Base-by-base conservation (phyloP, 1,140 invertebrate species). In the Rhysida immarginata region DNA sequence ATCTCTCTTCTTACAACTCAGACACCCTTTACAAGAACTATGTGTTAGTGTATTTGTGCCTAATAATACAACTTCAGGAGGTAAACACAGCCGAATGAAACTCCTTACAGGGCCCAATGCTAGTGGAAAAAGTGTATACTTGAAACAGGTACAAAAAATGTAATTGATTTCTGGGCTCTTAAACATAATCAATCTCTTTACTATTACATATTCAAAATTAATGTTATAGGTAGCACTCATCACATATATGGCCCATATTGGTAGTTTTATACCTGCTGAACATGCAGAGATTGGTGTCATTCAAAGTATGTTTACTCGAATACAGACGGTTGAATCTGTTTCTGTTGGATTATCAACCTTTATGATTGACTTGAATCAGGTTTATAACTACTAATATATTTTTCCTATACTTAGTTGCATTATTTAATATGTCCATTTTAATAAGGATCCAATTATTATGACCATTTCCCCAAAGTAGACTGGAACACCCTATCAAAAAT, bases 111-210 rank as follows among this genome's bases (percentile, higher is more conserved):
- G 90, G 1, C 86, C 90, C 1, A 96, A 96, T 71, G 80, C 86
- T 8, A 87, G 86, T 66, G 92, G 92, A 0, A 96, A 96, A 71
- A 93, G 85, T 61, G 78, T 93, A 24, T 96, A 90, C 66, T 74
- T 95, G 60, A 93, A 90, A 71, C 85, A 89, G 71, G 77, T 84
- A 60, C n/a, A n/a, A 35, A 35, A 35, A 35, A 35, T 35, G 5
- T 8, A 35, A 35, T 35, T 35, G 5, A 8, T 35, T 35, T 8
- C 29, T 8, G 16, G 5, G 16, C 5, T 35, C 16, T 35, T 35
- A 35, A 35, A 35, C 5, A 8, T n/a, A n/a, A n/a, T n/a, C n/a
- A n/a, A n/a, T n/a, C n/a, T n/a, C n/a, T n/a, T n/a, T n/a, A n/a
- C n/a, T n/a, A 50, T 56, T 50, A 1, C 27, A 13, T 26, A 23